Base-by-base conservation (phyloP, 2,888 invertebrate genomes). In the Strigamia crassipes region DNA sequence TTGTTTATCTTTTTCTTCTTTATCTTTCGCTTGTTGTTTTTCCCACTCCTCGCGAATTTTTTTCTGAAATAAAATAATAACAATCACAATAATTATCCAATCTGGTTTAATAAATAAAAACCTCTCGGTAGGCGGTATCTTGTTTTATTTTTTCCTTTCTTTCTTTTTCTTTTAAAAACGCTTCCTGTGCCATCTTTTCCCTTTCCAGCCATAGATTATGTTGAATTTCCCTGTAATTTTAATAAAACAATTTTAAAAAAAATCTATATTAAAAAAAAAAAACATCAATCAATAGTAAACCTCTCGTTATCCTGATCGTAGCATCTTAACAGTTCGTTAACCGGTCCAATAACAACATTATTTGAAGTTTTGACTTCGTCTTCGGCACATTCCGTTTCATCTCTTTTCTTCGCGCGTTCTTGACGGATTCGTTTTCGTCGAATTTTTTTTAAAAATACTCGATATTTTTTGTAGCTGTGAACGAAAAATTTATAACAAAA, bases 131-230 rank as follows among this genome's bases (percentile, higher is more conserved):
- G 6, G 34, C 27, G n/a, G n/a, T 23, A 12, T 81, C 81, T 12
- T 31, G 31, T 51, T n/a, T 15, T 18, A 34, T 23, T 56, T 61
- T 34, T 66, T 81, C 81, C 3, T 61, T 42, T 34, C 18, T 27
- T 38, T 81, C 38, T 61, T 61, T 81, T 21, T 61, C n/a, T 21
- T 23, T 73, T 41, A 21, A n/a, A 78, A 81, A 81, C 15, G 79
- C 81, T 9, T 46, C 51, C 15, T 81, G 73, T 1, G 81, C 73
- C 38, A 21, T 38, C 38, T n/a, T 12, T 34, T 81, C 81, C 23
- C 81, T n/a, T 77, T 81, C 77, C 31, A 81, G 23, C 81, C 81
- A 81, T 38, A 51, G 15, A n/a, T 38, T 15, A 38, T 81, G 81
- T 81, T 81, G 81, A 56, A 6, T 81, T 81, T 56, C 42, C 61